phyloP scores from a whole-genome alignment of 2,113 vertebrate genomes.

The Leiothrix lutea region DNA sequence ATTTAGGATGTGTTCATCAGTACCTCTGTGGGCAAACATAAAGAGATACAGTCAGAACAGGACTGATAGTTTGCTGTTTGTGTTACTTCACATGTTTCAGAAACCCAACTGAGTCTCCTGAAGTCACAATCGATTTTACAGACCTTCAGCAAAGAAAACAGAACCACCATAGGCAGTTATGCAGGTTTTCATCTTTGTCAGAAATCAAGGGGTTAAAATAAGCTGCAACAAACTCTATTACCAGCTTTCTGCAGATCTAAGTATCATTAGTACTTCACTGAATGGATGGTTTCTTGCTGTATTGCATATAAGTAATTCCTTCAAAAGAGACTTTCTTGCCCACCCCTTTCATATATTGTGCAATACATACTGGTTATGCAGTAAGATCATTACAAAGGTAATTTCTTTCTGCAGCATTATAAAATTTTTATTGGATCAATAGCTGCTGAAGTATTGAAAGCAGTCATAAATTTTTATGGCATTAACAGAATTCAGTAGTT shows the following conservation, averaged over 20 bases:
- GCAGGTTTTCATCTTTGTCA: not conserved
- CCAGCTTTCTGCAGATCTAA: not conserved
- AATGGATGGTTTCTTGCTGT: not conserved
- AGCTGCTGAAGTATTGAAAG: slow-evolving; percentile 39
- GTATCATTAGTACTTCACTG: not conserved
- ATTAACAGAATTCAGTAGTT: slow-evolving; percentile 32
- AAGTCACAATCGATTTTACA: not conserved
- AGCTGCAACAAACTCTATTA: not conserved
- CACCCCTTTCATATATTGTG: not conserved
- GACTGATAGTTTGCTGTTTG: not conserved
- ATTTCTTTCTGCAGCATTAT: slow-evolving; percentile 49
- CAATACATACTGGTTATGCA: not conserved
- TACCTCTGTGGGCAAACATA: not conserved
- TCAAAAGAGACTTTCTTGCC: not conserved
- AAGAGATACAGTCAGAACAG: not conserved
- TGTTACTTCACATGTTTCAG: not conserved
- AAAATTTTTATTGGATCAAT: slow-evolving; percentile 45
- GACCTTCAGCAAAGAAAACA: not conserved
- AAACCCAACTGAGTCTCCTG: not conserved
- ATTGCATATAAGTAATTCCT: not conserved
- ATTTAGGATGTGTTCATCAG: not conserved
- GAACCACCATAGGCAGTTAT: not conserved
- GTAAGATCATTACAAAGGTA: slow-evolving; percentile 23
- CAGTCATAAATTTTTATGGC: slow-evolving; percentile 31
- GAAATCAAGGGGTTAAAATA: not conserved